Evolutionary conservation across 2,113 vertebrate genomes (phyloP).

Genomic region (Miniopterus natalensis): DNA sequence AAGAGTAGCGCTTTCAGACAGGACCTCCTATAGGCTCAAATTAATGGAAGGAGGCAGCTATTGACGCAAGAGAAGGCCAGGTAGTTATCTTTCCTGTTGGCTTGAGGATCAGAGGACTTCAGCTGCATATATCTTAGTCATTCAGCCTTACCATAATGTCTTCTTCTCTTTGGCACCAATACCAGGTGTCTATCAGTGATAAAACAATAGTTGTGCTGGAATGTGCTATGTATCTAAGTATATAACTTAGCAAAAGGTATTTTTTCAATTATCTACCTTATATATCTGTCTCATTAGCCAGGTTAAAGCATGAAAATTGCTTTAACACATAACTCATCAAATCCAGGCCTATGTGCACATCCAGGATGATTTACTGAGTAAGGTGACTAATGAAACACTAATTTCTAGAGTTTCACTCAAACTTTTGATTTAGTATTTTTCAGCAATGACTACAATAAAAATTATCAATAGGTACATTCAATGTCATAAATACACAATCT

Average conservation of each 20-base stretch:
- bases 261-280: not conserved
- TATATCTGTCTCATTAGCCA: not conserved
- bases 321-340: not conserved
- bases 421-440: not conserved
- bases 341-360: not conserved
- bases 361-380: not conserved
- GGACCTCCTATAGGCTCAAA: not conserved
- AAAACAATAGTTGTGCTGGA: not conserved
- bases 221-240: not conserved
- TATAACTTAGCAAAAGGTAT: not conserved
- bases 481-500: not conserved
- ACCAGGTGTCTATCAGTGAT: not conserved
- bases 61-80: not conserved
- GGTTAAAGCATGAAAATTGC: not conserved
- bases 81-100: rapidly evolving
- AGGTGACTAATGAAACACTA: not conserved
- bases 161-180: not conserved
- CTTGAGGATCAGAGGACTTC: not conserved
- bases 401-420: not conserved
- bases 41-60: not conserved
- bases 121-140: not conserved
- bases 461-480: not conserved
- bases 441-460: not conserved
- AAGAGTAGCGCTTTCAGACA: not conserved
- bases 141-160: not conserved